Percentiles rank a stretch among this genome's conserved stretches.
Conservation (phyloP, 1,140 invertebrate genomes). For the Plectrocnemia conspersa region DNA sequence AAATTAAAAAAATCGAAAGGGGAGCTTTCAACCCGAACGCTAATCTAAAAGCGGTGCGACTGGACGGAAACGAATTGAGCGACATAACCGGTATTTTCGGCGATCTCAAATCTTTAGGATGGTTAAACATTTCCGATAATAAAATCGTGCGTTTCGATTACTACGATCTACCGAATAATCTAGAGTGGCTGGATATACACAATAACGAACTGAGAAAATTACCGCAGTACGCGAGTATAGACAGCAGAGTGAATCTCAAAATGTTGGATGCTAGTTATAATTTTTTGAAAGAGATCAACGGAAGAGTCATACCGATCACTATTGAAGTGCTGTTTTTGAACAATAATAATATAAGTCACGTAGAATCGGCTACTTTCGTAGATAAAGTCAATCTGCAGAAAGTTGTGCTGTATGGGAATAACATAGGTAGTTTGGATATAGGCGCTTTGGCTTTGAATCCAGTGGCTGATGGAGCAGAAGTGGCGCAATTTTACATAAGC, state of each 20-base stretch:
- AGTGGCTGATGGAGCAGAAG: slow-evolving; percentile 59
- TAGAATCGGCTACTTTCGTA: slow-evolving; percentile 69
- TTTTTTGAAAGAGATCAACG: slow-evolving; percentile 61
- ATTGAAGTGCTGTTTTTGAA: slow-evolving; percentile 72
- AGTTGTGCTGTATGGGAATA: slow-evolving; percentile 72
- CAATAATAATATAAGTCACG: slow-evolving; percentile 66
- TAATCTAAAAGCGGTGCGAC: slow-evolving; percentile 59
- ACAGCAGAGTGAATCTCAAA: slow-evolving; percentile 58
- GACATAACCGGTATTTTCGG: slow-evolving; percentile 64
- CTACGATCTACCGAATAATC: slow-evolving; percentile 58
- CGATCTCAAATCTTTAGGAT: slow-evolving; percentile 59
- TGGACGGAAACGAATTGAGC: slow-evolving; percentile 64
- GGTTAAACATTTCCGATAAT: slow-evolving; percentile 69
- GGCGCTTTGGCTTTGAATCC: slow-evolving; percentile 63
- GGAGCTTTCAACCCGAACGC: slow-evolving; percentile 62
- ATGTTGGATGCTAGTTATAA: slow-evolving; percentile 74
- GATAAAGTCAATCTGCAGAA: slow-evolving; percentile 64
- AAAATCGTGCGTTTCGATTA: slow-evolving; percentile 64
- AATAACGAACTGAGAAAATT: slow-evolving; percentile 57
- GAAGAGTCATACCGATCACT: slow-evolving; percentile 64
- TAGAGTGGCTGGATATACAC: slow-evolving; percentile 68
- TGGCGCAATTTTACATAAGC: slow-evolving; percentile 74
- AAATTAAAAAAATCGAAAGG: slow-evolving; percentile 59
- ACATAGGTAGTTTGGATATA: slow-evolving; percentile 67
- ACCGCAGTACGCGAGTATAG: slow-evolving; percentile 53